Conservation (phyloP, 2,888 invertebrate genomes). For the Mythimna loreyi region DNA sequence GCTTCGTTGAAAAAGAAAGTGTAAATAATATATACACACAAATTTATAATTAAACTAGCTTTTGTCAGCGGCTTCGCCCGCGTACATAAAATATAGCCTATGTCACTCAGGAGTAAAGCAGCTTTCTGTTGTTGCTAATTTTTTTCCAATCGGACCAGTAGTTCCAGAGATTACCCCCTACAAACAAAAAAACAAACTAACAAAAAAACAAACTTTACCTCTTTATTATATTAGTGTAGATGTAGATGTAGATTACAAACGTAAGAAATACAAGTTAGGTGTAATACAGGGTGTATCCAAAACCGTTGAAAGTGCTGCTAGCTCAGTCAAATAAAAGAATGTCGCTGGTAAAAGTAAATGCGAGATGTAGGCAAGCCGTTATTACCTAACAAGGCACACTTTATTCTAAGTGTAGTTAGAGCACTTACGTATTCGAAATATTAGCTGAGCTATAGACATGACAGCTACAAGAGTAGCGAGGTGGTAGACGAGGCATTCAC, state of each 20-base stretch:
- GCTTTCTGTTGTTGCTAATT: no score
- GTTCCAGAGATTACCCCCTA: no score
- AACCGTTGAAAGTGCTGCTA: background rate
- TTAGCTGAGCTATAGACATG: slow-evolving; percentile 18
- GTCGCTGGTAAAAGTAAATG: slow-evolving; percentile 14
- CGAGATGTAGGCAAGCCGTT: background rate
- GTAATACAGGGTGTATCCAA: background rate
- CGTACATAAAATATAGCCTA: no score
- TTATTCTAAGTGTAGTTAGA: background rate
- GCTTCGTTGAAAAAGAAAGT: slow-evolving; percentile 15
- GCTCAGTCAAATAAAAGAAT: background rate
- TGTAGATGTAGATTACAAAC: no score
- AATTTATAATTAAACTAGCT: background rate
- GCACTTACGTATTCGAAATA: slow-evolving; percentile 10
- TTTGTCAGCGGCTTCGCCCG: no score
- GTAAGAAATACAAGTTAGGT: background rate
- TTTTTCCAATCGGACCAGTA: no score
- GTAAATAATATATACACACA: background rate
- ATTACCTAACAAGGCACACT: slow-evolving; percentile 6
- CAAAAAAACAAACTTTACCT: no score
- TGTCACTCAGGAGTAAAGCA: no score
- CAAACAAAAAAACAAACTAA: no score
- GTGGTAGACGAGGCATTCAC: slow-evolving; percentile 5
- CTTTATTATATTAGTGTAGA: no score
- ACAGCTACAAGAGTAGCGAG: slow-evolving; percentile 9